Percentiles rank a stretch among this genome's conserved stretches.
These are phyloP conservation scores for Styela clava DNA, from an alignment of 23 tunicate species.

Conservation along the genomic window DNA sequence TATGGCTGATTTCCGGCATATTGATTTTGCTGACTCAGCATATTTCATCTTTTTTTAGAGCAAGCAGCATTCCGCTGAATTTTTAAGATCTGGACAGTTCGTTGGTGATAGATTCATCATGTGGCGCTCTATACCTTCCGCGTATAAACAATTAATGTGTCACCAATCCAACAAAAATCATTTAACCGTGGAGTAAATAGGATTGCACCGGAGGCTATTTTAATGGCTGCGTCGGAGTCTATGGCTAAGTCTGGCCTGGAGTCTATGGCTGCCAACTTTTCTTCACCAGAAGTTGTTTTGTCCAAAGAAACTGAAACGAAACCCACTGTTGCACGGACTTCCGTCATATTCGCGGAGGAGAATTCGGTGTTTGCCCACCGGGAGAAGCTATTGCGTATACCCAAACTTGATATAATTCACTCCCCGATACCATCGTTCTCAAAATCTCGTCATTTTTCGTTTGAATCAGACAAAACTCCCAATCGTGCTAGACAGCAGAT, in stretches of 20 bases:
- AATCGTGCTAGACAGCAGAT: background rate
- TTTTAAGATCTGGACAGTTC: conserved; percentile 2
- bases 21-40: no score
- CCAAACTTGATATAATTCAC: background rate
- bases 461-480: background rate
- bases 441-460: background rate
- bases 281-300: no score
- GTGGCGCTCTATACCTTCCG: background rate
- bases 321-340: no score
- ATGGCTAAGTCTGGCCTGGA: no score
- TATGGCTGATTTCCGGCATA: no score
- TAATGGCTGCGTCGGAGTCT: no score
- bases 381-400: background rate
- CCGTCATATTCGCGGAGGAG: conserved; percentile 16
- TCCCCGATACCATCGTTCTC: background rate
- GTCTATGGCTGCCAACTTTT: background rate
- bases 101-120: background rate
- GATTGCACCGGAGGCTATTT: background rate
- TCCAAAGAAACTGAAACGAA: no score
- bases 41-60: conserved; percentile 1
- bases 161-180: background rate
- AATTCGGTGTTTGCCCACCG: background rate
- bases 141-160: background rate
- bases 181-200: background rate
- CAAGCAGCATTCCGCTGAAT: background rate